Conservation (phyloP, 1,140 invertebrate genomes). For the Brachionus paranguensis region DNA sequence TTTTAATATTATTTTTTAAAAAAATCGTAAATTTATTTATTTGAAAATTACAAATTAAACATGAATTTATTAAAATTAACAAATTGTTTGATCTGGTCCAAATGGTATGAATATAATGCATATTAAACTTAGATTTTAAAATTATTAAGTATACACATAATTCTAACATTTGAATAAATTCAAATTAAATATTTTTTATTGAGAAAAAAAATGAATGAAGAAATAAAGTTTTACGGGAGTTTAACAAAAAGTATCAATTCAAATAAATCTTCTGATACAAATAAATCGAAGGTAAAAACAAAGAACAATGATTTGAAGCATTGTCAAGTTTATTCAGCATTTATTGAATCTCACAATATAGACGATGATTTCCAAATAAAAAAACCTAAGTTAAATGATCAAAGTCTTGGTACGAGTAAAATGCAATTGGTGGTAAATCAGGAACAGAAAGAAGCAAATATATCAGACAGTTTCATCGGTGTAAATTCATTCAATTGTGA, state of each 20-base stretch:
- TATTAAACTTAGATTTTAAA: background rate
- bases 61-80: too few relatives aligned
- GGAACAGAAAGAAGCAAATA: background rate
- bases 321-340: background rate
- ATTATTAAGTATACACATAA: background rate
- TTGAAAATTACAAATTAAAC: too few relatives aligned
- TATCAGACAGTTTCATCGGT: background rate
- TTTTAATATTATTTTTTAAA: background rate
- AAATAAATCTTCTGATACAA: background rate
- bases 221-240: background rate
- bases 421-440: background rate
- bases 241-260: background rate
- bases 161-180: background rate
- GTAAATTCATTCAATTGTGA: slow-evolving; percentile 1
- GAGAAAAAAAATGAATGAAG: background rate
- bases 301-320: background rate
- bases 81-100: background rate
- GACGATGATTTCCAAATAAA: background rate
- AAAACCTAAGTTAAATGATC: background rate
- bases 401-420: background rate
- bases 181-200: too few relatives aligned
- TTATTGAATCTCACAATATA: background rate
- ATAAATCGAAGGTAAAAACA: background rate
- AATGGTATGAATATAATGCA: background rate
- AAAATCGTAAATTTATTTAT: too few relatives aligned